phyloP scores from a whole-genome alignment of 1,140 invertebrate species.

The Hycleus cichorii region DNA sequence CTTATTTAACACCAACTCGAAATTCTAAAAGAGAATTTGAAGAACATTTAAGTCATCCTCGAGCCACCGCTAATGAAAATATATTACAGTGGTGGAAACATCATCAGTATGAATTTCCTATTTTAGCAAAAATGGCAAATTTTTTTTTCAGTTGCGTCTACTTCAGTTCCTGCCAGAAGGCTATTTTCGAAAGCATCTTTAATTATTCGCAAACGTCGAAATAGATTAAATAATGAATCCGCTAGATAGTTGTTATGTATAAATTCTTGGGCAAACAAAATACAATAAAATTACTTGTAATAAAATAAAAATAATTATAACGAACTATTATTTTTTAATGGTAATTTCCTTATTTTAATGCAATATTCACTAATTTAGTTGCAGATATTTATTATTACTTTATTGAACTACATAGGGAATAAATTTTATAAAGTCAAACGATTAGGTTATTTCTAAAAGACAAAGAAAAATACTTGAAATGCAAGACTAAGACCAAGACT shows the following conservation, averaged over 20 bases:
- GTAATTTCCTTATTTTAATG: background rate
- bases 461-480: too few relatives aligned
- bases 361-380: background rate
- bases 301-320: background rate
- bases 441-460: too few relatives aligned
- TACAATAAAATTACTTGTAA: background rate
- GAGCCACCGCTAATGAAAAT: conserved; percentile 24
- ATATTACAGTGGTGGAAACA: conserved; percentile 27
- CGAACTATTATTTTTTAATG: background rate
- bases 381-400: background rate
- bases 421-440: background rate
- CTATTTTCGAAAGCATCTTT: conserved; percentile 31
- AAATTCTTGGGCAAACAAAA: conserved; percentile 18
- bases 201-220: conserved; percentile 27
- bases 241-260: conserved; percentile 22
- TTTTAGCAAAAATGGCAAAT: conserved; percentile 37
- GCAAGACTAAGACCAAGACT: too few relatives aligned
- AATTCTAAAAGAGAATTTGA: conserved; percentile 32
- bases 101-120: conserved; percentile 30
- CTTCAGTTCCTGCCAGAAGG: conserved; percentile 36
- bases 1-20: too few relatives aligned
- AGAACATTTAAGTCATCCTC: conserved; percentile 30
- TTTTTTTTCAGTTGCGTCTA: conserved; percentile 36
- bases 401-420: background rate
- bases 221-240: conserved; percentile 26